These are phyloP conservation scores for Megalops cyprinoides DNA, from an alignment of 2,797 vertebrate genomes.

Conservation along the genomic window DNA sequence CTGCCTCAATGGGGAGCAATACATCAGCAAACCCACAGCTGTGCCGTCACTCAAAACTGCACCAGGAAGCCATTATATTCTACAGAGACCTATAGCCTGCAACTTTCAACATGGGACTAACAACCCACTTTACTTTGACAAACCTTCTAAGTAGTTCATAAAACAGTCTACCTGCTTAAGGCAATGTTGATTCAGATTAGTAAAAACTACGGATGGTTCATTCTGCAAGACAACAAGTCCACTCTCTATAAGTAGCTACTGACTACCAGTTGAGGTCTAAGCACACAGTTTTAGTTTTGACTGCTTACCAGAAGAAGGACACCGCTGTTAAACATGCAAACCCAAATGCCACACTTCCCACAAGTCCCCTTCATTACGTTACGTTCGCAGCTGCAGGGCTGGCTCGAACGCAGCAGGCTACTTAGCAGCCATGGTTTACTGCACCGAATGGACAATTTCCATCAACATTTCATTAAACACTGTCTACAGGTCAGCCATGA, in stretches of 20 bases:
- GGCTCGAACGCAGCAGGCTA: no score
- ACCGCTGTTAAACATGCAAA: not conserved
- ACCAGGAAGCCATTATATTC: slow-evolving; percentile 6
- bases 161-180: not conserved
- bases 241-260: no score
- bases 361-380: not conserved
- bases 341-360: not conserved
- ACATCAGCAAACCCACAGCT: slow-evolving; percentile 40
- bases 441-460: not conserved
- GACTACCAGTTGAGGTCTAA: not conserved
- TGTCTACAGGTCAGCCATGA: no score
- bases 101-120: not conserved
- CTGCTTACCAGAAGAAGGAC: not conserved
- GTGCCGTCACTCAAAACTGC: slow-evolving; percentile 38
- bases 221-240: no score
- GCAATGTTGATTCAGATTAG: not conserved
- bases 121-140: not conserved
- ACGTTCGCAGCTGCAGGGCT: not conserved
- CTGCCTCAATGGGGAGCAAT: slow-evolving; percentile 31
- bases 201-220: not conserved
- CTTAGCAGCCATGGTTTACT: no score
- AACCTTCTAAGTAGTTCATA: not conserved
- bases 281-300: not conserved
- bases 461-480: not conserved
- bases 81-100: not conserved